These are phyloP conservation scores for Chloropsis hardwickii DNA, from an alignment of 2,113 vertebrate genomes.

Conservation along the genomic window DNA sequence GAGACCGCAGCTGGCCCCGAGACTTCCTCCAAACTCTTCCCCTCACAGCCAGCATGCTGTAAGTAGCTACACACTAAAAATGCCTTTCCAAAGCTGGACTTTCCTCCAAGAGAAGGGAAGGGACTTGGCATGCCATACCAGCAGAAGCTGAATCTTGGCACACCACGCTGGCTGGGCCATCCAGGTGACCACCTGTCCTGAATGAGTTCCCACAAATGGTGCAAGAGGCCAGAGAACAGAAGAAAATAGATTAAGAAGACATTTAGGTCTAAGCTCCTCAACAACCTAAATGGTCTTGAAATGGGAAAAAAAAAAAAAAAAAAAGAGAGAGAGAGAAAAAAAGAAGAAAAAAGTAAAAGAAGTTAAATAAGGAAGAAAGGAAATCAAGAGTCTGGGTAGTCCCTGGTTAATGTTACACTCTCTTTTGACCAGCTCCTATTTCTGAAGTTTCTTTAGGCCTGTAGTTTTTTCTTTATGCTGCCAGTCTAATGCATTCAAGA, in stretches of 20 bases:
- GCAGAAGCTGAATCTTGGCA: neutral
- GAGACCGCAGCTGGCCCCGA: accelerated
- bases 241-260: neutral
- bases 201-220: neutral
- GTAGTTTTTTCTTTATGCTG: neutral
- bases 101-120: neutral
- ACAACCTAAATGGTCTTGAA: accelerated
- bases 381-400: neutral
- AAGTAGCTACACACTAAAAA: neutral
- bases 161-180: accelerated
- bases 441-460: neutral
- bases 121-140: accelerated
- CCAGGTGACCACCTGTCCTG: neutral
- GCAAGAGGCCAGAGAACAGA: neutral
- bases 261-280: neutral
- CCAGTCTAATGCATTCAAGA: neutral
- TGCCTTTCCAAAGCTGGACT: neutral
- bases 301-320: too few species aligned
- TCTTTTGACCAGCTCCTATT: neutral
- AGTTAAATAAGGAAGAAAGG: neutral
- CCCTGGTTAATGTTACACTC: neutral
- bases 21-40: neutral
- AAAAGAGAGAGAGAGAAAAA: too few species aligned
- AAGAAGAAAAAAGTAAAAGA: too few species aligned
- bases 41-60: neutral